phyloP scores from a whole-genome alignment of 2,797 vertebrate genomes.

The Ambastaia sidthimunki region DNA sequence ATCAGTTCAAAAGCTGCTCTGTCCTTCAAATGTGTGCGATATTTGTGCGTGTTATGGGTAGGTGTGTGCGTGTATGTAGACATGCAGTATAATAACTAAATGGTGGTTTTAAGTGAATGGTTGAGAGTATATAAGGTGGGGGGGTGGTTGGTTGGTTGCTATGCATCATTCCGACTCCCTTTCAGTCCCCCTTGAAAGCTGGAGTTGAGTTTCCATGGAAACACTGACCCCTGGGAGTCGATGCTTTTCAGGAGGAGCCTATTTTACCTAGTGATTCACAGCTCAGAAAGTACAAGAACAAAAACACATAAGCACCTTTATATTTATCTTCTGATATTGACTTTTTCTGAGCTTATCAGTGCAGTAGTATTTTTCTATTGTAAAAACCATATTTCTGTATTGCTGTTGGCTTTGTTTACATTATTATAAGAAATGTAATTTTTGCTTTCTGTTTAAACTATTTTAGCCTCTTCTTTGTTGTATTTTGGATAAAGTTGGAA shows the following conservation, averaged over 20 bases:
- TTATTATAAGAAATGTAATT: neutral
- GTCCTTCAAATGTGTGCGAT: neutral
- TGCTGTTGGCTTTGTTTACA: neutral
- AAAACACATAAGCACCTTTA: constrained; percentile 50
- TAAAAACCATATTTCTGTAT: neutral
- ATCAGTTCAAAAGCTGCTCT: neutral
- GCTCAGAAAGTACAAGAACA: constrained; percentile 62
- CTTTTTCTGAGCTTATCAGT: neutral
- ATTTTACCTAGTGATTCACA: constrained; percentile 74
- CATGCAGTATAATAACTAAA: constrained; percentile 33
- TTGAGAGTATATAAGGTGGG: constrained; percentile 9
- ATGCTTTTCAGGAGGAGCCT: constrained; percentile 75
- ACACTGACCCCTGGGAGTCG: constrained; percentile 80
- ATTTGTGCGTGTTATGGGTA: constrained; percentile 13
- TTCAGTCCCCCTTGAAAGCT: constrained; percentile 79
- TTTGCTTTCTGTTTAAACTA: neutral
- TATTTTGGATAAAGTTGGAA: neutral
- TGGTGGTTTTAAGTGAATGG: constrained; percentile 42
- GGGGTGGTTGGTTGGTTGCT: constrained; percentile 60
- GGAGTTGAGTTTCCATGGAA: constrained; percentile 82
- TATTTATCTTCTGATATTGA: neutral
- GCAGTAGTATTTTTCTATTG: neutral
- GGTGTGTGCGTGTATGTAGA: constrained; percentile 28
- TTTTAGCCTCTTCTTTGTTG: neutral
- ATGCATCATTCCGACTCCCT: constrained; percentile 67